Conservation (phyloP, 2,113 vertebrate genomes). For the Xenotilapia caudafasciata region DNA sequence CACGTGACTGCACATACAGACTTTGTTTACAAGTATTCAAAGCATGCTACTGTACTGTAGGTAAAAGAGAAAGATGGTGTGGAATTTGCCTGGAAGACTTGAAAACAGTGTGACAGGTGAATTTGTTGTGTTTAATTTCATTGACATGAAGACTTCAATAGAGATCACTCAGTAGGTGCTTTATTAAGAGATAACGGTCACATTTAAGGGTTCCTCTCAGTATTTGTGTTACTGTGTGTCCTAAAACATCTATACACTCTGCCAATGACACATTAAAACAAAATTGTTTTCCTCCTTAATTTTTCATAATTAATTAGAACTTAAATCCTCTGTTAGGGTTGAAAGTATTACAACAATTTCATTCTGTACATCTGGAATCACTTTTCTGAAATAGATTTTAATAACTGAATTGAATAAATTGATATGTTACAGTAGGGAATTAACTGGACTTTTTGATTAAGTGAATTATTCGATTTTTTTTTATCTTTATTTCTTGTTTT, state of each 20-base stretch:
- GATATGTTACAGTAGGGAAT: not conserved
- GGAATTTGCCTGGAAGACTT: not conserved
- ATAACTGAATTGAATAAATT: not conserved
- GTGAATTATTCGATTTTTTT: not conserved
- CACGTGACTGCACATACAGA: not conserved
- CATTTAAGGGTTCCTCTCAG: constrained; percentile 45
- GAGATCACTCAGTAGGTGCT: constrained; percentile 67
- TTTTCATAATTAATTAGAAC: not conserved
- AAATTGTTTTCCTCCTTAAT: not conserved
- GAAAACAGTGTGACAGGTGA: not conserved
- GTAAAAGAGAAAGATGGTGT: not conserved
- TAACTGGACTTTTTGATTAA: not conserved
- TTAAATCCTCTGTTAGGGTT: not conserved
- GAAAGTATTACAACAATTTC: not conserved
- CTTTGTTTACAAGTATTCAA: not conserved
- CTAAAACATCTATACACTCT: not conserved
- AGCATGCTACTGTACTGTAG: not conserved
- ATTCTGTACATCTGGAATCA: not conserved
- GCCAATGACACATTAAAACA: not conserved
- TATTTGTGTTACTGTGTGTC: not conserved
- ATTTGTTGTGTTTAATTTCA: constrained; percentile 47
- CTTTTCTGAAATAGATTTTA: not conserved
- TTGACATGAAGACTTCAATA: constrained; percentile 64
- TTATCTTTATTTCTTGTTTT: not conserved
- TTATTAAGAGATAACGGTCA: constrained; percentile 56